Conservation (phyloP, 2,113 vertebrate genomes). For the Tachysurus vachellii region DNA sequence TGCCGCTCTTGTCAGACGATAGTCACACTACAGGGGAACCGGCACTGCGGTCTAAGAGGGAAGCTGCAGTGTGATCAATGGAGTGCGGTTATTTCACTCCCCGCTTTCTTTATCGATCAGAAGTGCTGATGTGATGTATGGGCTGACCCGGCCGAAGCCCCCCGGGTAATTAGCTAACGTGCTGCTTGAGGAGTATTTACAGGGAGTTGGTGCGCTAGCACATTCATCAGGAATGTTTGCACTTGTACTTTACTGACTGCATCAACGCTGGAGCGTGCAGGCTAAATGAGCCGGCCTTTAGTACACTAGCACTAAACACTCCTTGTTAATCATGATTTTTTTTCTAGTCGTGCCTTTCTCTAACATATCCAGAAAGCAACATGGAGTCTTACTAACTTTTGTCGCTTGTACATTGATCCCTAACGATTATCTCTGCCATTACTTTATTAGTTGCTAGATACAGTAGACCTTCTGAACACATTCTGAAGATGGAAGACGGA, state of each 20-base stretch:
- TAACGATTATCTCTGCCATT: neutral
- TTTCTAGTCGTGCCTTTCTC: conserved; percentile 3
- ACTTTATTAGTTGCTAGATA: neutral
- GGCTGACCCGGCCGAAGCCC: conserved; percentile 52
- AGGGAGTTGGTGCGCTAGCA: conserved; percentile 41
- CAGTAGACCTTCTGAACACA: neutral
- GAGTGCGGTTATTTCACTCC: conserved; percentile 47
- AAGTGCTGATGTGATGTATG: conserved; percentile 52
- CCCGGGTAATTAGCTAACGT: conserved; percentile 57
- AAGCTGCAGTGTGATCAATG: conserved; percentile 19
- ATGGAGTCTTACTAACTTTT: neutral
- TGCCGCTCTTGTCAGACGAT: neutral
- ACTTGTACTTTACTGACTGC: conserved; percentile 31
- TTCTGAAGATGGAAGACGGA: neutral
- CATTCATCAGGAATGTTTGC: conserved; percentile 54
- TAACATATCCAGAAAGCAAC: neutral
- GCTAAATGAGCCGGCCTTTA: neutral
- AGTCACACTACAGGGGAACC: conserved; percentile 17
- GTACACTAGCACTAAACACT: neutral
- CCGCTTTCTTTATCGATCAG: conserved; percentile 44
- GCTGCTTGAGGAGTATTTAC: conserved; percentile 57
- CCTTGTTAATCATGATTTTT: neutral
- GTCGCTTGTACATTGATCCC: neutral
- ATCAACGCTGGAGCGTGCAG: conserved; percentile 46
- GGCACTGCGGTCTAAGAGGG: conserved; percentile 19